Evolutionary conservation across 2,113 vertebrate species (phyloP).

Genomic region (Corythaixoides concolor): DNA sequence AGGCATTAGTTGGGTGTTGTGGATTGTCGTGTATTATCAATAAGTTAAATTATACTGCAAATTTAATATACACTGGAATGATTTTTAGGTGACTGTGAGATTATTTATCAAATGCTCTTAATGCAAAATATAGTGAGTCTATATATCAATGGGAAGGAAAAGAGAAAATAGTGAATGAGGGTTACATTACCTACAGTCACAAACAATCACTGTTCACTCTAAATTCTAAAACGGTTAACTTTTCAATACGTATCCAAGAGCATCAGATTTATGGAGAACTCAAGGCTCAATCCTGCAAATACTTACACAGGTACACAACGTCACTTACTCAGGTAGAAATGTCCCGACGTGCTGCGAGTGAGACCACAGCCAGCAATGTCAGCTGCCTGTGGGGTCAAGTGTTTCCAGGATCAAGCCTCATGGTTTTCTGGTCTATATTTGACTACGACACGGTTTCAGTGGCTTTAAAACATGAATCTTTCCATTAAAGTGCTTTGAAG

Average conservation of each 20-base stretch:
- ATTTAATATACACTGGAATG: slow-evolving; percentile 60
- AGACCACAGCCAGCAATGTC: neutral
- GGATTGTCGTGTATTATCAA: slow-evolving; percentile 71
- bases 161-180: slow-evolving; percentile 43
- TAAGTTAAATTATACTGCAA: slow-evolving; percentile 61
- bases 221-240: slow-evolving; percentile 28
- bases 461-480: neutral
- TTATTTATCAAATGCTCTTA: slow-evolving; percentile 46
- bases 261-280: neutral
- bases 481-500: neutral
- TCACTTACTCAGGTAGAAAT: neutral
- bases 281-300: slow-evolving; percentile 18
- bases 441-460: slow-evolving; percentile 2
- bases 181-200: slow-evolving; percentile 41
- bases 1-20: slow-evolving; percentile 79
- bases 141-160: slow-evolving; percentile 46
- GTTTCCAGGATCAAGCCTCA: slow-evolving; percentile 38
- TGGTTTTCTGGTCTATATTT: neutral
- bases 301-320: neutral
- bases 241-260: neutral
- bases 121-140: slow-evolving; percentile 52
- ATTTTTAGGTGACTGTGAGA: slow-evolving; percentile 59
- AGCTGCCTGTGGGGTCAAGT: slow-evolving; percentile 3
- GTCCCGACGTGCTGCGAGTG: neutral
- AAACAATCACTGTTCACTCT: slow-evolving; percentile 31